Conservation (phyloP, 2,888 invertebrate genomes). For the Mesorhabditis belari region DNA sequence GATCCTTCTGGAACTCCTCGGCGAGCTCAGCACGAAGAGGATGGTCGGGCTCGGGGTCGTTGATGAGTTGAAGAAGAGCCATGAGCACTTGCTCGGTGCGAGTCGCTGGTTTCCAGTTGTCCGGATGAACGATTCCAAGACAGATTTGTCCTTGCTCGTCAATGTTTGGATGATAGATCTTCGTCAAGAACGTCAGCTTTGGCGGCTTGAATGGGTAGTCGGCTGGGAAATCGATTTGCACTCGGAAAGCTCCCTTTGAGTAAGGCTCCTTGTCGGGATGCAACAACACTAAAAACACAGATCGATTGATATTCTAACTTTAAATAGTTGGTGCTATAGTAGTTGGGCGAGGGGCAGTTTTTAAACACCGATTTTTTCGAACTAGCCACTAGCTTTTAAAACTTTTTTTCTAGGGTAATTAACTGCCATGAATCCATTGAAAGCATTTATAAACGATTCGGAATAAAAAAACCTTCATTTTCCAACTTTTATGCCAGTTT, state of each 20-base stretch:
- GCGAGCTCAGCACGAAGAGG: conserved; percentile 91
- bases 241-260: conserved; percentile 95
- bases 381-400: background rate
- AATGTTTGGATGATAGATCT: conserved; percentile 98
- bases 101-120: conserved; percentile 99
- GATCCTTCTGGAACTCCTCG: conserved; percentile 90
- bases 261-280: conserved; percentile 87
- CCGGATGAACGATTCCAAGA: conserved; percentile 90
- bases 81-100: conserved; percentile 78
- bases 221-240: conserved; percentile 95
- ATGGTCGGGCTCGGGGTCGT: conserved; percentile 97
- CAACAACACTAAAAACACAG: conserved; percentile 6
- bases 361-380: conserved; percentile 2
- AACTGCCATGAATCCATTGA: background rate
- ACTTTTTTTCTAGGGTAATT: background rate
- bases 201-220: conserved; percentile 99
- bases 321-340: no score
- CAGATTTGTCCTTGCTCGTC: conserved; percentile 99
- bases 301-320: background rate
- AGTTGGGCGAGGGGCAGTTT: no score
- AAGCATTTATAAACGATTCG: background rate
- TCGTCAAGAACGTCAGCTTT: conserved; percentile 95
- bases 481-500: no score
- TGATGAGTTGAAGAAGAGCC: conserved; percentile 67
- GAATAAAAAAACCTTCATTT: no score